These are phyloP conservation scores for Oscheius sp. DNA, from an alignment of 2,888 invertebrate species.

Conservation along the genomic window DNA sequence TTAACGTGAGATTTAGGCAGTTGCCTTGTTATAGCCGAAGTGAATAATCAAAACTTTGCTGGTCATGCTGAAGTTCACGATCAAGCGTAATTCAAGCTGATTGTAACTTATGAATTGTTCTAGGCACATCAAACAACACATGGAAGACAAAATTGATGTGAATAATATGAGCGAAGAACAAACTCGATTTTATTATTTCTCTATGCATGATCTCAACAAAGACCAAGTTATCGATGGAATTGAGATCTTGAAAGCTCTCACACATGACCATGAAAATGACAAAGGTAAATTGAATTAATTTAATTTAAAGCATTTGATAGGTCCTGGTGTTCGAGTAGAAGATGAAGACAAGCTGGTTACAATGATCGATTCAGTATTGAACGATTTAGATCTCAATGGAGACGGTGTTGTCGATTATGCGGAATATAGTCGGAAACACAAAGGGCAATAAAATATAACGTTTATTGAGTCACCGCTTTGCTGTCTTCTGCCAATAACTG, in stretches of 20 bases:
- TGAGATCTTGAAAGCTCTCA: slow-evolving; percentile 90
- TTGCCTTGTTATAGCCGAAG: neutral
- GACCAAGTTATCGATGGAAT: slow-evolving; percentile 93
- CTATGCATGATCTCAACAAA: slow-evolving; percentile 95
- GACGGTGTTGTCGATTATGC: slow-evolving; percentile 93
- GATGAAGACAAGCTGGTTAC: slow-evolving; percentile 49
- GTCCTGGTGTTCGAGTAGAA: slow-evolving; percentile 34
- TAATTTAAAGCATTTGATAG: slow-evolving; percentile 15
- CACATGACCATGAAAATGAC: slow-evolving; percentile 76
- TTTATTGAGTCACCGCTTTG: neutral
- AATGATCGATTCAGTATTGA: slow-evolving; percentile 50
- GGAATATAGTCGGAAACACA: slow-evolving; percentile 80
- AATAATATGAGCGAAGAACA: slow-evolving; percentile 94
- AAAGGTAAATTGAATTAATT: slow-evolving; percentile 14
- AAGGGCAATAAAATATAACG: slow-evolving; percentile 12
- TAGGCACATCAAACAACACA: slow-evolving; percentile 90
- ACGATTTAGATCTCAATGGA: slow-evolving; percentile 83
- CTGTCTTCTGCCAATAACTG: slow-evolving; percentile 35
- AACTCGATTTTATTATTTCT: slow-evolving; percentile 91
- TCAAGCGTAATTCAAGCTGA: slow-evolving; percentile 9
- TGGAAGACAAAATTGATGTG: slow-evolving; percentile 83
- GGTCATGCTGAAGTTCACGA: slow-evolving; percentile 20
- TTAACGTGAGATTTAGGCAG: neutral
- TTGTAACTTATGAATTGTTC: neutral
- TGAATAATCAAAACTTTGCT: neutral